phyloP scores from a whole-genome alignment of 2,113 vertebrate genomes.

The Todiramphus chloris region DNA sequence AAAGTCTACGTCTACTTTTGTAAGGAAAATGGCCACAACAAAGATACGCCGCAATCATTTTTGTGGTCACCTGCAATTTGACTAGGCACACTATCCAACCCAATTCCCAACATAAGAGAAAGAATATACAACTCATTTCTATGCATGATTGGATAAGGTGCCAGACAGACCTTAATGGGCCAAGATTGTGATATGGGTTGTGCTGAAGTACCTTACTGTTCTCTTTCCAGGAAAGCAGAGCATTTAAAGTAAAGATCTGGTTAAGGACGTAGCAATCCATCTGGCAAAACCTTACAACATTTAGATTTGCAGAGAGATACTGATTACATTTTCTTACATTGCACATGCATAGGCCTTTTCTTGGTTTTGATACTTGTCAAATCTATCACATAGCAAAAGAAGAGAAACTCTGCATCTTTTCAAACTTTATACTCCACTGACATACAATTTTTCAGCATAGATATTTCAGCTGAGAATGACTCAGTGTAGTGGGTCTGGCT shows the following conservation, averaged over 20 bases:
- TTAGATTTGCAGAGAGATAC: background rate
- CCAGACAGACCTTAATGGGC: background rate
- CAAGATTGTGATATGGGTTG: background rate
- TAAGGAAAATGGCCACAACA: background rate
- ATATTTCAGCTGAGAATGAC: background rate
- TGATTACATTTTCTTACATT: background rate
- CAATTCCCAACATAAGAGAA: background rate
- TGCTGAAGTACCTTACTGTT: background rate
- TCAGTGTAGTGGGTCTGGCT: too few relatives aligned
- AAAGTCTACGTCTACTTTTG: background rate
- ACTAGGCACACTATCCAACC: background rate
- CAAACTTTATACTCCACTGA: background rate
- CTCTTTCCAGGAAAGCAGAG: background rate
- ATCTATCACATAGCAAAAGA: background rate
- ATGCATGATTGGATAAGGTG: background rate
- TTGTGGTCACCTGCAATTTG: background rate
- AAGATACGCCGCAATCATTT: background rate
- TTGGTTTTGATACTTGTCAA: background rate
- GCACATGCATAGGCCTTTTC: background rate
- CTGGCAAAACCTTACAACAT: background rate
- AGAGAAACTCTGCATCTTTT: background rate
- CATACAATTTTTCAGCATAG: background rate
- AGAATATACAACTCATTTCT: background rate
- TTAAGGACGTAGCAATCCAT: background rate
- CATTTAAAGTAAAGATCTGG: background rate